A percentile compares a stretch with the other conserved stretches of the same genome.
Evolutionary conservation across 2,797 vertebrate genomes (phyloP).

Genomic region (Bucorvus abyssinicus): DNA sequence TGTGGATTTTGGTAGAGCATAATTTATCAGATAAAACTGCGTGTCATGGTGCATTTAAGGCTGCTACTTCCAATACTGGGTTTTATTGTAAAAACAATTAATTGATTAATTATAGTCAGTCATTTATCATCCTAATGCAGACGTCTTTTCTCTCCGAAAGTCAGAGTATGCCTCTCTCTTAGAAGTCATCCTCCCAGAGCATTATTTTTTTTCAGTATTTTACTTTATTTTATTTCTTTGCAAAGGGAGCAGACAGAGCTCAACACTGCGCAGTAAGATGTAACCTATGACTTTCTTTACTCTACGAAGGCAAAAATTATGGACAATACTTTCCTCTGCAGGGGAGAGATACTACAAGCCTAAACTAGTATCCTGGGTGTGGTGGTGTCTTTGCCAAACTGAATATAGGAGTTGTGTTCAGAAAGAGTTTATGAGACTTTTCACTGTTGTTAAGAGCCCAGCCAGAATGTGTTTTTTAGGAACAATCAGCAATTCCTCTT

Average conservation of each 20-base stretch:
- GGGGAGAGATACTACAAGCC: neutral
- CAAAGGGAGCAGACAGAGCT: neutral
- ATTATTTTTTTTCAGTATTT: neutral
- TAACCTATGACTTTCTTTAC: neutral
- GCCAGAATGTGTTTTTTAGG: neutral
- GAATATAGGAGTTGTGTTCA: neutral
- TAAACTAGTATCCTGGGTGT: neutral
- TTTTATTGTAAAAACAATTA: constrained; percentile 61
- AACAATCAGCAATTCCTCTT: neutral
- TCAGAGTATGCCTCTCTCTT: neutral
- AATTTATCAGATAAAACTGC: constrained; percentile 61
- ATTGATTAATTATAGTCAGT: constrained; percentile 65
- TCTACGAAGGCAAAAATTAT: neutral
- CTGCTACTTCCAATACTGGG: constrained; percentile 1
- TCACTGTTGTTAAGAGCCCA: neutral
- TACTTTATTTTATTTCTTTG: neutral
- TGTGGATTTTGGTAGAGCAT: constrained; percentile 27
- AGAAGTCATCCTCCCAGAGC: neutral
- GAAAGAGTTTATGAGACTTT: neutral
- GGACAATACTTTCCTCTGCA: neutral
- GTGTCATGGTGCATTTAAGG: constrained; percentile 45
- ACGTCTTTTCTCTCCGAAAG: constrained; percentile 17
- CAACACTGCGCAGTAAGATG: neutral
- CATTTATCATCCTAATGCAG: constrained; percentile 49
- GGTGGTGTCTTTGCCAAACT: neutral